Evolutionary conservation across 2,113 vertebrate species (phyloP).

Genomic region (Holacanthus passer): DNA sequence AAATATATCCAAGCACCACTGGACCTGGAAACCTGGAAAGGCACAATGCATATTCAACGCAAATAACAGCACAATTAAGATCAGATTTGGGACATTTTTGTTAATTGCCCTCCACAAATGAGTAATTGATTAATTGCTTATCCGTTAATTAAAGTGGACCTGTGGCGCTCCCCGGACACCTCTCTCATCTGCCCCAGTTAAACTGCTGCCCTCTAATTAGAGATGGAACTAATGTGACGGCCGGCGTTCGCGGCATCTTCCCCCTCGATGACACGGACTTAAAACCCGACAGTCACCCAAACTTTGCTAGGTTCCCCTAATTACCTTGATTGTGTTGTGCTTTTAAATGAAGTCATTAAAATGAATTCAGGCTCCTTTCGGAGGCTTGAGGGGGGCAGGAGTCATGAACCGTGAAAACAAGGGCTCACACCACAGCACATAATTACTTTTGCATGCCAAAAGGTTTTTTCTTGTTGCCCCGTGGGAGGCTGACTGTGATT

Average conservation of each 20-base stretch:
- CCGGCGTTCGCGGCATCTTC: slow-evolving; percentile 13
- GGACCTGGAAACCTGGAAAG: neutral
- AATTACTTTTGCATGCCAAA: slow-evolving; percentile 67
- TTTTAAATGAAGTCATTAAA: slow-evolving; percentile 74
- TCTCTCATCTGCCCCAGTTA: slow-evolving; percentile 53
- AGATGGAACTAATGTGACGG: slow-evolving; percentile 49
- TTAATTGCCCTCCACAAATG: slow-evolving; percentile 61
- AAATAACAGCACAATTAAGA: slow-evolving; percentile 40
- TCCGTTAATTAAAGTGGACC: slow-evolving; percentile 72
- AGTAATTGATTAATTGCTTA: slow-evolving; percentile 73
- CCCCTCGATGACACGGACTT: slow-evolving; percentile 35
- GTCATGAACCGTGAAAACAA: slow-evolving; percentile 63
- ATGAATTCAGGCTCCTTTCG: slow-evolving; percentile 42
- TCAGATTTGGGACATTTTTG: slow-evolving; percentile 41
- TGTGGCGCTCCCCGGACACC: slow-evolving; percentile 45
- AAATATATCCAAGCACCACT: neutral
- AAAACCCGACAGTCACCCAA: slow-evolving; percentile 55
- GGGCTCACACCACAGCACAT: slow-evolving; percentile 28
- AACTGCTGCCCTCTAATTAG: slow-evolving; percentile 62
- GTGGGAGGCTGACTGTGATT: slow-evolving; percentile 30
- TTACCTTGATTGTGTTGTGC: slow-evolving; percentile 66
- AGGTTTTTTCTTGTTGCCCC: slow-evolving; percentile 39
- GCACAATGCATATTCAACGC: slow-evolving; percentile 2
- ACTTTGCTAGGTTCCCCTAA: slow-evolving; percentile 57
- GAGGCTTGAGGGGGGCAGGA: slow-evolving; percentile 8